Evolutionary conservation across 2,113 vertebrate species (phyloP).

Genomic region (Scomber scombrus): DNA sequence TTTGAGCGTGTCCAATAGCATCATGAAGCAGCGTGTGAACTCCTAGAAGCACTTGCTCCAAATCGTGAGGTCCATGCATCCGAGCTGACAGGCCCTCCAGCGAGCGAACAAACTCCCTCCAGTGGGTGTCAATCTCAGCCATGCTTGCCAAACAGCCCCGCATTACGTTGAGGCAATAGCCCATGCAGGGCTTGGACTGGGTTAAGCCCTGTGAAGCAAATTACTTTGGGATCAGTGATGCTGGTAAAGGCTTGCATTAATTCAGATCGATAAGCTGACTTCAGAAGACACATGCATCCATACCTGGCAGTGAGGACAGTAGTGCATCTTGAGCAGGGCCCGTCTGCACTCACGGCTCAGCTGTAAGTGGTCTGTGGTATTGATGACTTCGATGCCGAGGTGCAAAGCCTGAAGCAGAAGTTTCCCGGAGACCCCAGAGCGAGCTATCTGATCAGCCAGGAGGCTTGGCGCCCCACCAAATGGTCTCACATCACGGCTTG

Average conservation of each 20-base stretch:
- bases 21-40: slow-evolving; percentile 85
- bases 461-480: slow-evolving; percentile 83
- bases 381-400: slow-evolving; percentile 93
- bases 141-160: slow-evolving; percentile 90
- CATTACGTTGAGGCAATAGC: slow-evolving; percentile 91
- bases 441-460: slow-evolving; percentile 82
- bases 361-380: slow-evolving; percentile 90
- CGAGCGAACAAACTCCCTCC: slow-evolving; percentile 87
- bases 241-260: slow-evolving; percentile 25
- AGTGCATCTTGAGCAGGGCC: slow-evolving; percentile 90
- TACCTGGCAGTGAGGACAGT: slow-evolving; percentile 90
- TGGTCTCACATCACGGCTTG: slow-evolving; percentile 77
- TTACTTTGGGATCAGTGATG: slow-evolving; percentile 32
- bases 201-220: slow-evolving; percentile 80
- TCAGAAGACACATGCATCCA: neutral
- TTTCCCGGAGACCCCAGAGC: slow-evolving; percentile 82
- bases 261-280: slow-evolving; percentile 38
- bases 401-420: slow-evolving; percentile 91
- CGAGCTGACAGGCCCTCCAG: slow-evolving; percentile 87
- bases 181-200: slow-evolving; percentile 89
- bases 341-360: slow-evolving; percentile 89
- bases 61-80: slow-evolving; percentile 81
- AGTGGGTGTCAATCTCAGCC: slow-evolving; percentile 90
- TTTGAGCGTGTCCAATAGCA: slow-evolving; percentile 83
- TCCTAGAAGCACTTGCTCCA: slow-evolving; percentile 88